phyloP scores from a whole-genome alignment of 2,797 vertebrate species.

The Crocidura indochinensis region DNA sequence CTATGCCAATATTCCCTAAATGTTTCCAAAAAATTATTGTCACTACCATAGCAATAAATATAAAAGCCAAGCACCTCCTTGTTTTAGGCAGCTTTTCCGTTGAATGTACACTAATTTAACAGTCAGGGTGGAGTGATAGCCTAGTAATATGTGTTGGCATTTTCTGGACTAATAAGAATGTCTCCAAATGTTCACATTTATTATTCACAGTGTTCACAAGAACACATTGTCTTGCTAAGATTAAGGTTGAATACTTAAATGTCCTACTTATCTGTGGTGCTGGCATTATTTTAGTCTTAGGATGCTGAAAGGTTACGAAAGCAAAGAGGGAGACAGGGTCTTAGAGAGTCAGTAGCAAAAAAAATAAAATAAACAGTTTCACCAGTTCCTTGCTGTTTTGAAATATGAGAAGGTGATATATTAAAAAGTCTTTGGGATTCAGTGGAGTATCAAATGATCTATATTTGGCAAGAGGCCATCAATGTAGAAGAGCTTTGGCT shows the following conservation, averaged over 20 bases:
- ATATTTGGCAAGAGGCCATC: conserved; percentile 19
- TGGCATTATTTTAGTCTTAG: not conserved
- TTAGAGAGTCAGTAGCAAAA: conserved; percentile 9
- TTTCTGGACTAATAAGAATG: conserved; percentile 56
- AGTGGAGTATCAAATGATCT: conserved; percentile 35
- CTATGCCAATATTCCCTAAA: not conserved
- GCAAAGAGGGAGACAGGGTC: not conserved
- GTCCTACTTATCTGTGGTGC: not conserved
- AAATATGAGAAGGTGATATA: conserved; percentile 42
- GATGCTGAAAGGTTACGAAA: conserved; percentile 1
- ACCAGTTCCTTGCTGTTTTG: conserved; percentile 37
- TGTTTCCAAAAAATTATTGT: not conserved
- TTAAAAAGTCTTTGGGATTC: conserved; percentile 2
- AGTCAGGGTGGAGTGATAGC: not conserved
- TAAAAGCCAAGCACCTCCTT: not conserved
- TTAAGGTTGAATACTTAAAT: conserved; percentile 53
- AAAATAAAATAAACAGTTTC: not conserved
- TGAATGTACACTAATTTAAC: conserved; percentile 42
- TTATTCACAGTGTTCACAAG: conserved; percentile 63
- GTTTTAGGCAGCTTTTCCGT: not conserved
- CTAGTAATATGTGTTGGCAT: conserved; percentile 69
- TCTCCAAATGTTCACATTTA: conserved; percentile 58
- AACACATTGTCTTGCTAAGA: conserved; percentile 62
- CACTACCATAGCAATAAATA: not conserved
- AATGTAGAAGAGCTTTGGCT: not conserved